A percentile compares a stretch with the other conserved stretches of the same genome.
These are phyloP conservation scores for Ernsta delagoae DNA, from an alignment of 2,888 invertebrate genomes.

Conservation along the genomic window DNA sequence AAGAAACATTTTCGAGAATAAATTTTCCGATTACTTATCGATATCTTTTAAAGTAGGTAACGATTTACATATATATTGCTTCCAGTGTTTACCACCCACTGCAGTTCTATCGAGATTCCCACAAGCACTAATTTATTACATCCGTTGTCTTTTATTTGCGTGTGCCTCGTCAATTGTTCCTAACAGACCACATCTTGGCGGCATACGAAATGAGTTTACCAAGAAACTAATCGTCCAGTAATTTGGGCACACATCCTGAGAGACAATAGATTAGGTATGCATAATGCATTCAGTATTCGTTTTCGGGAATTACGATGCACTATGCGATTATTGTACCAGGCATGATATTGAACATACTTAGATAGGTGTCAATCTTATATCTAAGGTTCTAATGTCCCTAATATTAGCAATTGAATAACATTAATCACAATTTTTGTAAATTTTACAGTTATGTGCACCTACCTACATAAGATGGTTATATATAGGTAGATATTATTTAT, in stretches of 20 bases:
- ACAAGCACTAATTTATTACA: slow-evolving; percentile 44
- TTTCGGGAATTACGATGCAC: slow-evolving; percentile 38
- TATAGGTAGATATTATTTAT: no score
- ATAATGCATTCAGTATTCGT: slow-evolving; percentile 52
- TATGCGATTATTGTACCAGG: slow-evolving; percentile 38
- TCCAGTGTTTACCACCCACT: slow-evolving; percentile 3
- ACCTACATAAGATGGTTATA: no score
- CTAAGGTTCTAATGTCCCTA: no score
- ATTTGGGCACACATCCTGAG: slow-evolving; percentile 76
- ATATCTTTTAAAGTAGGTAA: background rate
- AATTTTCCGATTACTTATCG: no score
- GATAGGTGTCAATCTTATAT: no score
- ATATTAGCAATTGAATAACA: no score
- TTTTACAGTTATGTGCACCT: no score
- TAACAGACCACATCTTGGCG: slow-evolving; percentile 41
- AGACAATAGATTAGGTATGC: slow-evolving; percentile 55
- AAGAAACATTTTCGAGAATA: no score
- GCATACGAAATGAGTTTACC: slow-evolving; percentile 60
- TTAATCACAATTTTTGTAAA: no score
- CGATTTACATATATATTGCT: background rate
- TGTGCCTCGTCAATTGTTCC: slow-evolving; percentile 39
- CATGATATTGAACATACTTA: no score
- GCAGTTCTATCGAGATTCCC: slow-evolving; percentile 16
- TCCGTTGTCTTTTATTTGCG: slow-evolving; percentile 46
- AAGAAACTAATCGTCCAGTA: slow-evolving; percentile 74